These are phyloP conservation scores for Phaedon cochleariae DNA, from an alignment of 2,888 invertebrate genomes.

Conservation along the genomic window DNA sequence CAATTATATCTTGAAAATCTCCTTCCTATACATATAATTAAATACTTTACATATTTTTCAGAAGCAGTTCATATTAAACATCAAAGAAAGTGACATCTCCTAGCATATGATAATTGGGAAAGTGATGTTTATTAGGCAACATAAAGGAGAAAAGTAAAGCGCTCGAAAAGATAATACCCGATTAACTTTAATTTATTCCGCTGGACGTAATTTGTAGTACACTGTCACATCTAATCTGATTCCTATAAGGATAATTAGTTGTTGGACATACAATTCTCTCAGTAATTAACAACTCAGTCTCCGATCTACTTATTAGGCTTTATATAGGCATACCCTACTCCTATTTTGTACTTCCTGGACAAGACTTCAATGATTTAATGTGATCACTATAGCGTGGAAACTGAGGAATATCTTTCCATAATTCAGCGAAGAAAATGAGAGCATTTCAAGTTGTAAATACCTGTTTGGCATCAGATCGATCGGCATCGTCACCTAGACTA, in stretches of 20 bases:
- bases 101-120: conserved; percentile 46
- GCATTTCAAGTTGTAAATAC: background rate
- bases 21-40: too few species aligned
- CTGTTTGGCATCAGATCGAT: too few species aligned
- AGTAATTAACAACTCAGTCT: conserved; percentile 31
- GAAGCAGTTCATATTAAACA: conserved; percentile 20
- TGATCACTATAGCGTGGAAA: conserved; percentile 2
- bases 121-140: conserved; percentile 45
- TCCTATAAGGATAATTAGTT: conserved; percentile 36
- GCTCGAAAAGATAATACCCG: conserved; percentile 26
- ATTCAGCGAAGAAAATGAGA: background rate
- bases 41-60: too few species aligned
- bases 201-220: conserved; percentile 30
- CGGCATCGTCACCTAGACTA: too few species aligned
- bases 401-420: background rate
- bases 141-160: conserved; percentile 36
- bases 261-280: conserved; percentile 26
- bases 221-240: conserved; percentile 25
- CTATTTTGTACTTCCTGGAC: conserved; percentile 30
- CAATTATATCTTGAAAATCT: background rate
- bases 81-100: conserved; percentile 44
- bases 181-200: conserved; percentile 36
- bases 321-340: conserved; percentile 32
- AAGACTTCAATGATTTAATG: conserved; percentile 10
- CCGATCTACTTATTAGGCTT: conserved; percentile 32